Conservation (phyloP, 2,113 vertebrate species). For the Oostethus manadensis region DNA sequence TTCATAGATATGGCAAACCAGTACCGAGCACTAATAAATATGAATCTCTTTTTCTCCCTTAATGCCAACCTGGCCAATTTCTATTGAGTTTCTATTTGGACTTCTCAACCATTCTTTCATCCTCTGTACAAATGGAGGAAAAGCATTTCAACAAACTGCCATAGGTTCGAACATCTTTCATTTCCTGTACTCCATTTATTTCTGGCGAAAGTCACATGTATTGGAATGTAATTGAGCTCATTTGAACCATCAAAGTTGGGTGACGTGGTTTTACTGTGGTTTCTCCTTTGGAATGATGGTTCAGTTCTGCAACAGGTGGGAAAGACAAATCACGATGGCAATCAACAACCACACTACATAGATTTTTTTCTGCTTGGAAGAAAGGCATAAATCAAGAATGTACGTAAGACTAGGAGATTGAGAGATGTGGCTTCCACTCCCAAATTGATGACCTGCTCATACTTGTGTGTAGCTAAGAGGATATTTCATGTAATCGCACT, state of each 20-base stretch:
- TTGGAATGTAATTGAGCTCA: neutral
- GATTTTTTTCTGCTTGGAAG: neutral
- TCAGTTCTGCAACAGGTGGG: neutral
- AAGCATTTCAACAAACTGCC: too few species aligned
- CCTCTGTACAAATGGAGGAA: too few species aligned
- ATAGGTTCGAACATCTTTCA: too few species aligned
- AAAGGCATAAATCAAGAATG: neutral
- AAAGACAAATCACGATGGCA: neutral
- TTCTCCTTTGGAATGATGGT: too few species aligned
- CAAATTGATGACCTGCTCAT: constrained; percentile 29
- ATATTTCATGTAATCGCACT: constrained; percentile 45
- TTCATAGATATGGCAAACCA: too few species aligned
- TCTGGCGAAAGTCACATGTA: too few species aligned
- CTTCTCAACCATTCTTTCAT: too few species aligned
- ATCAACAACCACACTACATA: neutral
- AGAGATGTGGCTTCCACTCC: constrained; percentile 19
- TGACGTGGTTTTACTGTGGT: neutral
- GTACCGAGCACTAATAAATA: too few species aligned
- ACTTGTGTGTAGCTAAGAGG: constrained; percentile 16
- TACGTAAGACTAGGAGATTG: constrained; percentile 6
- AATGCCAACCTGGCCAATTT: too few species aligned
- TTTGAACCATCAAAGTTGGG: neutral
- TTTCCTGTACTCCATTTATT: too few species aligned
- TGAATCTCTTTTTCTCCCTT: too few species aligned
- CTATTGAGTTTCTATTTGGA: too few species aligned